Percentiles rank a stretch among this genome's conserved stretches.
These are phyloP conservation scores for Squalus acanthias DNA, from an alignment of 2,797 vertebrate species.

Conservation along the genomic window DNA sequence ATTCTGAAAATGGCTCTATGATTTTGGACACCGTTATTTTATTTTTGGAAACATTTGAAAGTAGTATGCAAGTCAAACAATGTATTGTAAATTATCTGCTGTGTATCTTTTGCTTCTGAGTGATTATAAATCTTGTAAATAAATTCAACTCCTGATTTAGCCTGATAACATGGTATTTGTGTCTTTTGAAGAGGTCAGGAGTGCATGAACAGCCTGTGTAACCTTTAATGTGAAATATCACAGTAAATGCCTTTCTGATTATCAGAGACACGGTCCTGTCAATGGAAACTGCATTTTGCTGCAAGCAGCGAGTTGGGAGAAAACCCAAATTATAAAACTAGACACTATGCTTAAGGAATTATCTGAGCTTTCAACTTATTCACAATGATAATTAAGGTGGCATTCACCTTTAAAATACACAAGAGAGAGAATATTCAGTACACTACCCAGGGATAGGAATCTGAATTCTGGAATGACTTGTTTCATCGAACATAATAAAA, in stretches of 20 bases:
- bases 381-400: conserved; percentile 9
- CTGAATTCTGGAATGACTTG: background rate
- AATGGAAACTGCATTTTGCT: background rate
- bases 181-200: background rate
- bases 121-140: background rate
- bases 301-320: background rate
- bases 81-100: background rate
- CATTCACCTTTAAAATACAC: background rate
- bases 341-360: background rate
- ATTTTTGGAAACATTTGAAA: background rate
- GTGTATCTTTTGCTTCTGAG: background rate
- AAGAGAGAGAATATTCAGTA: background rate
- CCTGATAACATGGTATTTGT: background rate
- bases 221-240: background rate
- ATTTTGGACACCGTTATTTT: background rate
- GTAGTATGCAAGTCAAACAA: background rate
- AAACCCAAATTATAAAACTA: background rate
- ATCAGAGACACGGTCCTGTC: background rate
- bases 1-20: background rate
- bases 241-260: background rate
- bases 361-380: conserved; percentile 15
- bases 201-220: background rate
- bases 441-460: background rate
- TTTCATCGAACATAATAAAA: background rate
- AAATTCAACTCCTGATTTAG: background rate